Conservation (phyloP, 2,797 vertebrate species). For the Anableps anableps region DNA sequence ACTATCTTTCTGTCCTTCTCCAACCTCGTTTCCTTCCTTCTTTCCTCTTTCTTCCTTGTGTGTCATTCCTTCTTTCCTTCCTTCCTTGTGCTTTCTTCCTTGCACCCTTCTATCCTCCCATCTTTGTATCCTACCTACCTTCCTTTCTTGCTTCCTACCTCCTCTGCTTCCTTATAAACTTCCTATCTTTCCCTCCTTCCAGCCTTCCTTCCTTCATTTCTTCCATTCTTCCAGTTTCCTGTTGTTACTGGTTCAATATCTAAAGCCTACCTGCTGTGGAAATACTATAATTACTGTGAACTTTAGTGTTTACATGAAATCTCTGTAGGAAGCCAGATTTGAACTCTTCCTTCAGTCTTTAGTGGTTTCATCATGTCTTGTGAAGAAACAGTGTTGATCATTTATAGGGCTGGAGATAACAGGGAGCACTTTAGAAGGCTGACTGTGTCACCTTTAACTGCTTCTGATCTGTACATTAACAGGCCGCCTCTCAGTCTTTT, state of each 20-base stretch:
- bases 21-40: no score
- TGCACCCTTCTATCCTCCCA: background rate
- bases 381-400: constrained; percentile 49
- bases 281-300: background rate
- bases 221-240: background rate
- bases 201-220: background rate
- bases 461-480: constrained; percentile 12
- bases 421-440: constrained; percentile 35
- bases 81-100: background rate
- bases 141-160: background rate
- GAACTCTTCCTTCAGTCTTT: constrained; percentile 22
- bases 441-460: constrained; percentile 35
- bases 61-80: no score
- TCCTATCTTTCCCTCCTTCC: background rate
- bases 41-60: no score
- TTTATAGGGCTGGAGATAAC: constrained; percentile 38
- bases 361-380: constrained; percentile 26
- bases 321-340: background rate
- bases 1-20: no score
- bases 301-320: background rate
- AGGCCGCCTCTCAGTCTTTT: constrained; percentile 24
- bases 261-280: background rate
- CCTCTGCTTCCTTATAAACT: background rate
- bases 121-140: background rate
- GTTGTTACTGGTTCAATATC: background rate